Evolutionary conservation across 2,113 vertebrate species (phyloP).

Genomic region (Gambusia affinis): DNA sequence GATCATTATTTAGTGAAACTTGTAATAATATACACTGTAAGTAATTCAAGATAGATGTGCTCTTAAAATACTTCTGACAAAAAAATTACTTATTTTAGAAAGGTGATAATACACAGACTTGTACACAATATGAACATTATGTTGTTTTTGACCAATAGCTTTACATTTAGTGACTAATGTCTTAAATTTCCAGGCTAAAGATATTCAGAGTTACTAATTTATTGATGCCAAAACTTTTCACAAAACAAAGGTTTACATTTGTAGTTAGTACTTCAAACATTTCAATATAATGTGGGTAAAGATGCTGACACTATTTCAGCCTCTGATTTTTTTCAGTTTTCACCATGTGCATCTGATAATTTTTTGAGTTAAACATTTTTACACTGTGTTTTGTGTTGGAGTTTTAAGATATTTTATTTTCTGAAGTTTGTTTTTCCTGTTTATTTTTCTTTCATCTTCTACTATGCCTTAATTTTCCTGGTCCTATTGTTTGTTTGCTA

Average conservation of each 20-base stretch:
- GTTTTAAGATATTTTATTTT: neutral
- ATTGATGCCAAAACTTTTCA: neutral
- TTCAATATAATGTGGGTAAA: too few relatives aligned
- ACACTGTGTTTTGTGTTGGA: neutral
- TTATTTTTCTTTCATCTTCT: neutral
- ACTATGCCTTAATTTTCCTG: too few relatives aligned
- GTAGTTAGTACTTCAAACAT: neutral
- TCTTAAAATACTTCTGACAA: neutral
- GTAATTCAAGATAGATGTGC: neutral
- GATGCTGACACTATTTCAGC: too few relatives aligned
- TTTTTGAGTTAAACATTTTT: neutral
- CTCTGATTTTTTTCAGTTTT: neutral
- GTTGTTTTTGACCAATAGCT: conserved; percentile 19
- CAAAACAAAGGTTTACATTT: neutral
- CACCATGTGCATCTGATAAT: neutral
- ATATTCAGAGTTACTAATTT: neutral
- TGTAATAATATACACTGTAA: neutral
- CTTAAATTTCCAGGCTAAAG: neutral
- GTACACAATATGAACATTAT: neutral
- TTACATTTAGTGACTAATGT: conserved; percentile 3
- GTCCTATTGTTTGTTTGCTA: neutral
- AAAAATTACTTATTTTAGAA: neutral
- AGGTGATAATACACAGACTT: neutral
- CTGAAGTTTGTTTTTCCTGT: neutral
- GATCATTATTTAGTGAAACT: neutral